Percentiles rank a stretch among this genome's conserved stretches.
These are phyloP conservation scores for Chloropsis hardwickii DNA, from an alignment of 2,113 vertebrate genomes.

Conservation along the genomic window DNA sequence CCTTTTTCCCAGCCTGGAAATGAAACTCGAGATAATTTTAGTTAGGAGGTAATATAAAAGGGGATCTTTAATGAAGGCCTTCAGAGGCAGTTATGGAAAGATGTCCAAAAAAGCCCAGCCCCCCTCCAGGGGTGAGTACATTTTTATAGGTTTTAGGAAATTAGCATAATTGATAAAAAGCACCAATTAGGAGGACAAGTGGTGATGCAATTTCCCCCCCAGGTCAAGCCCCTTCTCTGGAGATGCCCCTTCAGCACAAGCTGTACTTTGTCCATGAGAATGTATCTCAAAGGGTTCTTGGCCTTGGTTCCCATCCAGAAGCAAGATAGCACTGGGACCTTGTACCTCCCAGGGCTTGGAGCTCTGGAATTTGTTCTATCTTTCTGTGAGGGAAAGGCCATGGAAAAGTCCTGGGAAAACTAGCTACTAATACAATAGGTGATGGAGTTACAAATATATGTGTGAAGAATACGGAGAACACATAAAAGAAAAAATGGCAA, in stretches of 20 bases:
- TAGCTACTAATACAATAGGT: background rate
- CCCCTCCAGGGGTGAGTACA: background rate
- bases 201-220: background rate
- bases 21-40: background rate
- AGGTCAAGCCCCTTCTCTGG: background rate
- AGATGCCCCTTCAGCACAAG: background rate
- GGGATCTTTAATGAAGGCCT: background rate
- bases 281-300: fast-evolving
- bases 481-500: background rate
- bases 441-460: background rate
- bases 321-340: no score
- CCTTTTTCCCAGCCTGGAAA: background rate
- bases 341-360: background rate
- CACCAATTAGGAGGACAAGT: background rate
- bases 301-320: background rate
- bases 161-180: background rate
- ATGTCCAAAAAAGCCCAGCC: background rate
- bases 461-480: background rate
- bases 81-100: background rate
- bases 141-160: background rate
- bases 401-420: background rate
- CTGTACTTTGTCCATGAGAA: background rate
- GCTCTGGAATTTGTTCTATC: background rate
- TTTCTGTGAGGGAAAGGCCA: background rate
- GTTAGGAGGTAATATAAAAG: background rate